Percentiles rank a stretch among this genome's conserved stretches.
Evolutionary conservation across 37 sponge, comb jelly and placozoan genomes (phyloP).

Genomic region (Beroe ovata): DNA sequence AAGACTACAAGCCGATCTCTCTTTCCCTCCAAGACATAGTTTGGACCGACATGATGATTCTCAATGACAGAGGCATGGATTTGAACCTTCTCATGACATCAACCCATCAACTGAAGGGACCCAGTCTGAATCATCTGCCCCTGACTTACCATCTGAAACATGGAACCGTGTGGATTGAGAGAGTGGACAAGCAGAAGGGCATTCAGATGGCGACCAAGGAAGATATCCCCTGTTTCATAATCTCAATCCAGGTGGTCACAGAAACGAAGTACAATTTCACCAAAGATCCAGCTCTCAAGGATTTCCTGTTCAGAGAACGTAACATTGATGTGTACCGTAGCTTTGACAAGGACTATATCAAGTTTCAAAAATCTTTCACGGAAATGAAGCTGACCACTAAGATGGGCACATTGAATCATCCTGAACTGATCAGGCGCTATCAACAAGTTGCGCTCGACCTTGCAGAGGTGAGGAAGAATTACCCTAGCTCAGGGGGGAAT

Average conservation of each 20-base stretch:
- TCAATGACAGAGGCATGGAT: neutral
- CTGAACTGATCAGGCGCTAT: neutral
- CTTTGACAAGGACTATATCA: neutral
- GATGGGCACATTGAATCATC: neutral
- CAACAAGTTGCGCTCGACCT: conserved; percentile 10
- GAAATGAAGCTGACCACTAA: neutral
- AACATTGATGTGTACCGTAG: neutral
- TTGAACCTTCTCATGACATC: conserved; percentile 36
- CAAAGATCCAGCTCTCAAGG: conserved; percentile 9
- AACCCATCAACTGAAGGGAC: conserved; percentile 3
- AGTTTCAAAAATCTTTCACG: neutral
- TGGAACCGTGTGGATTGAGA: neutral
- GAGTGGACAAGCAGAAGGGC: neutral
- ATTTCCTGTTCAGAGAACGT: neutral
- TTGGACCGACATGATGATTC: conserved; percentile 65
- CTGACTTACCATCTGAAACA: neutral
- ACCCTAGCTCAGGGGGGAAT: neutral
- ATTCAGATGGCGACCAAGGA: neutral
- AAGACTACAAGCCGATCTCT: neutral
- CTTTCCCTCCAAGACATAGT: conserved; percentile 23
- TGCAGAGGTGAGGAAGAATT: neutral
- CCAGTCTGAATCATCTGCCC: conserved; percentile 10
- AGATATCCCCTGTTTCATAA: conserved; percentile 36
- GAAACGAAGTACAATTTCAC: neutral
- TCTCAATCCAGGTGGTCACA: neutral